Base-by-base conservation (phyloP, 2,113 vertebrate species). In the Prionailurus viverrinus region DNA sequence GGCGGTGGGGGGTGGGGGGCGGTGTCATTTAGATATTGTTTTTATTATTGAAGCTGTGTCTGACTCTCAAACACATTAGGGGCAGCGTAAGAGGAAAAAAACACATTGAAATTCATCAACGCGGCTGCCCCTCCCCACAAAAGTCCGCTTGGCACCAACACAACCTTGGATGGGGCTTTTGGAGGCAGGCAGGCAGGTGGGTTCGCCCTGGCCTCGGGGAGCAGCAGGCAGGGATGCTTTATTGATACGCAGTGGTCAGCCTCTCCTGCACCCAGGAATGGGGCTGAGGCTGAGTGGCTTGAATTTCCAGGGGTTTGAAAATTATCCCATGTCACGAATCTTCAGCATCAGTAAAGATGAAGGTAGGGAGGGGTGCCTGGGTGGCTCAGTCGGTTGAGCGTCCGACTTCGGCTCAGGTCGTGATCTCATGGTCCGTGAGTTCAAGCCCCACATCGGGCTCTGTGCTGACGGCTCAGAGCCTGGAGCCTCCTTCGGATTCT, bases 201-300 rank as follows among this genome's bases (percentile, higher is more conserved):
- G 4, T 48, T 58, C 55, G 7, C 51, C 0, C 65, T 73, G 76
- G 78, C 45, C 31, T 93, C 12, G 2, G 81, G 21, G 41, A 79
- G 11, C 5, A 3, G 4, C 0, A 23, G n/a, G 9, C 3, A 55
- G 39, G 31, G 18, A 39, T 36, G 0, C 51, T 78, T 61, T 33
- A 45, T 9, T 31, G 29, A 7, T 71, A 0, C 1, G 21, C 65
- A 63, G 19, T 5, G 23, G 1, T 16, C n/a, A 39, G 71, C 31
- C 6, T 27, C 21, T 39, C 25, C 10, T 11, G 36, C 61, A n/a
- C 51, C 41, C 48, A 81, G 68, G 25, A 55, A 73, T 0, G 18
- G 83, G 51, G 13, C 68, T 41, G 71, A 79, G 33, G 29, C 55
- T 4, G 7, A 80, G 48, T 29, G 58, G 8, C 11, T 92, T 0